A percentile compares a stretch with the other conserved stretches of the same genome.
phyloP scores from a whole-genome alignment of 1,140 invertebrate genomes.

The Cataglyphis hispanica region DNA sequence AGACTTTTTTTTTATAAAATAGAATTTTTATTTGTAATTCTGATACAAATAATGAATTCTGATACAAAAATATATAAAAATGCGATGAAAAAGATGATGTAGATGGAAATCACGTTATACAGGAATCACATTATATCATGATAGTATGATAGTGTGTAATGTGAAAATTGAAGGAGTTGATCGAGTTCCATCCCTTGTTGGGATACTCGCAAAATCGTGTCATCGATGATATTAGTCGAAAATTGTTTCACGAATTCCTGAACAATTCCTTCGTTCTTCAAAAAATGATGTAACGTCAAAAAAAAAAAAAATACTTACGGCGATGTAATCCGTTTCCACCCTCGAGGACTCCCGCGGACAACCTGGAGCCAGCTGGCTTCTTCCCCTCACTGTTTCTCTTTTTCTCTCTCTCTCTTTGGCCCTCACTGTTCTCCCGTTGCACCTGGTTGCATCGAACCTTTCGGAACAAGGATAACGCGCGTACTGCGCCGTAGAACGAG shows the following conservation, averaged over 20 bases:
- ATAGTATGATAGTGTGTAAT: not conserved
- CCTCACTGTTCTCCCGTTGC: conserved; percentile 40
- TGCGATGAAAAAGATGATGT: not conserved
- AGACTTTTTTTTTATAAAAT: not conserved
- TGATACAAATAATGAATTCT: not conserved
- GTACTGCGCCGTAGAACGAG: conserved; percentile 50
- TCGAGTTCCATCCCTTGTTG: not conserved
- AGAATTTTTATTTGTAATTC: not conserved
- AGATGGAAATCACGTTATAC: not conserved
- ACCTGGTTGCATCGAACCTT: conserved; percentile 57
- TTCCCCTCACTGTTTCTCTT: conserved; percentile 26
- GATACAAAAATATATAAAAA: not conserved
- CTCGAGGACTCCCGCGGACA: conserved; percentile 55
- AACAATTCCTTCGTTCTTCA: not conserved
- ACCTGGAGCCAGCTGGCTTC: conserved; percentile 54
- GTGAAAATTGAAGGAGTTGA: conserved; percentile 42
- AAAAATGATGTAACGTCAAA: not conserved
- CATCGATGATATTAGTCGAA: conserved; percentile 18
- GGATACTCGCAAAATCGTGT: not conserved
- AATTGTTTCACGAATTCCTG: not conserved
- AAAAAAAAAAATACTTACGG: conserved; percentile 59
- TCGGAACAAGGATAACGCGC: conserved; percentile 54
- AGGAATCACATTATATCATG: not conserved
- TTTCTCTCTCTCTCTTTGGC: conserved; percentile 10
- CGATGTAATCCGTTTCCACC: conserved; percentile 47